phyloP scores from a whole-genome alignment of 2,113 vertebrate genomes.

The Peromyscus polionotus region DNA sequence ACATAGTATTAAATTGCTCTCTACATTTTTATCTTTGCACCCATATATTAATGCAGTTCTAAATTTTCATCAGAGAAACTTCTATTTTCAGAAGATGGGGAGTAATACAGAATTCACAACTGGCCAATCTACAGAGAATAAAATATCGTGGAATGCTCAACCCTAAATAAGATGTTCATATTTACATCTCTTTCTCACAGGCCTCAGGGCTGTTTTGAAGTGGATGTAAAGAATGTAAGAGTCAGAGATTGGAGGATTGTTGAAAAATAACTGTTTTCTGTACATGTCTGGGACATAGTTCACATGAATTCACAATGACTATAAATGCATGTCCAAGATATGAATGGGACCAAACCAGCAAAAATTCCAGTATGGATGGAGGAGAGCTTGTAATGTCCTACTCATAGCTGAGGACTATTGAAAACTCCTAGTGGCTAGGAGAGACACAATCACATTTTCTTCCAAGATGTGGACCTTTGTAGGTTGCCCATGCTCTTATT shows the following conservation, averaged over 20 bases:
- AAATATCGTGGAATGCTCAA: too few relatives aligned
- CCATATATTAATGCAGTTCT: neutral
- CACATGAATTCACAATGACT: neutral
- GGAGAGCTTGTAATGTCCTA: neutral
- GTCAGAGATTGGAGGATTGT: neutral
- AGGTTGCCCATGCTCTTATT: neutral
- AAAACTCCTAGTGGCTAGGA: neutral
- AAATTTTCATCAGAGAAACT: neutral
- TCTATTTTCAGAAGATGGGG: too few relatives aligned
- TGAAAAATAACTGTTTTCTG: neutral
- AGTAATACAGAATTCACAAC: too few relatives aligned
- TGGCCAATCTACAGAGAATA: too few relatives aligned
- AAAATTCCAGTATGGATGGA: neutral
- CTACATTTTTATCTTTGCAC: neutral
- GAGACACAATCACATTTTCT: neutral
- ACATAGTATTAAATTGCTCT: neutral
- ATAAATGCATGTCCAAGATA: neutral
- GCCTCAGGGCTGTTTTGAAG: neutral
- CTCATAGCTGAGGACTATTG: neutral
- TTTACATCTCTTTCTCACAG: neutral
- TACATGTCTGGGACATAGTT: neutral
- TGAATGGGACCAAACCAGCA: neutral
- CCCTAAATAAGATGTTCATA: too few relatives aligned
- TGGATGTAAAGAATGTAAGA: neutral
- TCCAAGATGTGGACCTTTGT: neutral